Evolutionary conservation across 1,140 invertebrate species (phyloP), one percentile per base, ranked within the genome.

Genomic region (Saxidomus purpurata): DNA sequence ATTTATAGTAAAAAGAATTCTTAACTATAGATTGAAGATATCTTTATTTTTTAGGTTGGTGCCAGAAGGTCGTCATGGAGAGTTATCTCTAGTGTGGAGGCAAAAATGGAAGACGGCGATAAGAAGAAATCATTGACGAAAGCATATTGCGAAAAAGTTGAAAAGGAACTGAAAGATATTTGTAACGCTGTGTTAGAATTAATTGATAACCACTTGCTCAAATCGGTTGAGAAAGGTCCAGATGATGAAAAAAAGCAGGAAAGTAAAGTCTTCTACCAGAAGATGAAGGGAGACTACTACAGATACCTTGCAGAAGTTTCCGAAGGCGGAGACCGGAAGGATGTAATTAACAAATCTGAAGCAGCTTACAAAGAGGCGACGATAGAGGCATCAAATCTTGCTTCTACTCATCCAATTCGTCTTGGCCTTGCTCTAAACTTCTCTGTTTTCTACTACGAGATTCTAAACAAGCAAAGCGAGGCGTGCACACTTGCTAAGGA

Each of bases 371-470:
- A 99, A 97, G 98, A 98, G 93, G 99, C 99, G 93, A 99, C 98
- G 96, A 98, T 99, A 96, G 98, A 98, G 94, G 77, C 88, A 55
- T 98, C 99, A 96, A 98, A 99, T 96, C 97, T 99, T 96, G 98
- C 98, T 92, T 98, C 99, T 93, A 99, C 99, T 96, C 99, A 99
- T 97, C 99, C 97, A 55, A 97, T 97, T 86, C 94, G 96, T 94
- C 97, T 98, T 96, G 98, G 98, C 93, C 97, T 99, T 96, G 98
- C 98, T 90, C 97, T 98, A 93, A 99, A 99, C 96, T 99, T 98
- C 97, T 99, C 98, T 93, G 98, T 98, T 94, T 99, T 99, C 97
- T 99, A 99, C 97, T 99, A 99, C 96, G 99, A 99, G 97, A 99
- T 99, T 96, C 97, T 99, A 94, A 99, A 99, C 96, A 98, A 98